phyloP scores from a whole-genome alignment of 2,888 invertebrate genomes.

The Erebia palarica region DNA sequence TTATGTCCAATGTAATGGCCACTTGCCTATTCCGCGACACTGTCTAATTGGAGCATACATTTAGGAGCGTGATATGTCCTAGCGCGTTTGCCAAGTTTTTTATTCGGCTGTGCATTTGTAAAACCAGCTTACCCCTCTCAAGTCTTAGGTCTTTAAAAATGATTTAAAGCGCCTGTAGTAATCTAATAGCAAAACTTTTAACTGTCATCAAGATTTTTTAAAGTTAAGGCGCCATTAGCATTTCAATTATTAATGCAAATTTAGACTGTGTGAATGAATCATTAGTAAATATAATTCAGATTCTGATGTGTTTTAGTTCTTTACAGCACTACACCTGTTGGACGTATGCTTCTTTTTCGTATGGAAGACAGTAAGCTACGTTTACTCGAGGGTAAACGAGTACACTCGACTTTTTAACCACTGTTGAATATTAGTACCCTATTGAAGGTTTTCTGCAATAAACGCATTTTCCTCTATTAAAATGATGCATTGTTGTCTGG shows the following conservation, averaged over 20 bases:
- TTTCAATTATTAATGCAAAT: not conserved
- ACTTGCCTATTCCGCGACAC: not conserved
- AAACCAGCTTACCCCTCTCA: not conserved
- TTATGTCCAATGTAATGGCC: slow-evolving; percentile 12
- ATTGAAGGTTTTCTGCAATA: too few relatives aligned
- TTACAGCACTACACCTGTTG: too few relatives aligned
- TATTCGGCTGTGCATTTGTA: not conserved
- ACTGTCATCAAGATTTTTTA: not conserved
- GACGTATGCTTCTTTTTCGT: too few relatives aligned
- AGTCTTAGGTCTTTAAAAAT: not conserved
- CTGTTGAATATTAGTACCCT: too few relatives aligned
- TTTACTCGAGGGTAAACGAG: too few relatives aligned
- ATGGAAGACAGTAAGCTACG: too few relatives aligned
- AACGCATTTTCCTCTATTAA: too few relatives aligned
- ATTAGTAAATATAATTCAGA: too few relatives aligned
- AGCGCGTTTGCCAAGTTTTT: slow-evolving; percentile 1
- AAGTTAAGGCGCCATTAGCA: not conserved
- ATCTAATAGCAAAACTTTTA: not conserved
- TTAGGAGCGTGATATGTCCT: slow-evolving; percentile 1
- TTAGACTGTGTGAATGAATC: too few relatives aligned
- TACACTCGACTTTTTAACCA: too few relatives aligned
- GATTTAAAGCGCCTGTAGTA: not conserved
- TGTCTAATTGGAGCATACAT: slow-evolving; percentile 10
- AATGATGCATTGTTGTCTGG: too few relatives aligned
- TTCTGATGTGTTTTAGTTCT: too few relatives aligned